Percentiles rank a stretch among this genome's conserved stretches.
These are phyloP conservation scores for Synanthedon myopaeformis DNA, from an alignment of 2,888 invertebrate species.

Conservation along the genomic window DNA sequence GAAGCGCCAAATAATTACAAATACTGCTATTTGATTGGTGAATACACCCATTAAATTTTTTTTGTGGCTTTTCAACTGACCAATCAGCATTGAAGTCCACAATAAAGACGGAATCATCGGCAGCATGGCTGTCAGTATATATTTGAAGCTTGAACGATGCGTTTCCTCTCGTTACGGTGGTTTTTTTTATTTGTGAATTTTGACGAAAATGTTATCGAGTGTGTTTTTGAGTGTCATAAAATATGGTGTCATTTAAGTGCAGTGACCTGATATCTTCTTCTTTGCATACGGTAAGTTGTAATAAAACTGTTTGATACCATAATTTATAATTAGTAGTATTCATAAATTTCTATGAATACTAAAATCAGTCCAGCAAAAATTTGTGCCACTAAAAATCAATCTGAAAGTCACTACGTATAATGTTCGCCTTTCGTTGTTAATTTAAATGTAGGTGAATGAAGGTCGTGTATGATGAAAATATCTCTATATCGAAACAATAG, in stretches of 20 bases:
- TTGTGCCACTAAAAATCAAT: conserved; percentile 40
- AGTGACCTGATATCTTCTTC: conserved; percentile 54
- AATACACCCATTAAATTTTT: conserved; percentile 26
- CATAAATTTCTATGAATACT: background rate
- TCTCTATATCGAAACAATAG: background rate
- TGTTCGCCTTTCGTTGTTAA: conserved; percentile 32
- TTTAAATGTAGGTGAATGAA: background rate
- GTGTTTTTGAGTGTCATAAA: conserved; percentile 61
- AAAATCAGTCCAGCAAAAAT: conserved; percentile 15
- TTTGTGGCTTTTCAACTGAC: conserved; percentile 46
- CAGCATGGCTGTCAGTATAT: conserved; percentile 98
- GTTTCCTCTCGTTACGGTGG: conserved; percentile 82
- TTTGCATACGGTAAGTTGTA: conserved; percentile 41
- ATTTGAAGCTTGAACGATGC: conserved; percentile 90
- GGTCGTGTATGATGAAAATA: background rate
- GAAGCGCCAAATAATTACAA: conserved; percentile 37
- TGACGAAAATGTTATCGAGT: conserved; percentile 67
- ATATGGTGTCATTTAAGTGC: conserved; percentile 69
- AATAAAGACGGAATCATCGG: conserved; percentile 87
- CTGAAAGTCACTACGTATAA: conserved; percentile 28
- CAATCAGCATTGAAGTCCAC: conserved; percentile 76
- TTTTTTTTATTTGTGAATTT: conserved; percentile 68
- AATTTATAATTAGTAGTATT: background rate
- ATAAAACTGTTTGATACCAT: conserved; percentile 6
- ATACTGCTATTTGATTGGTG: conserved; percentile 42